Base-by-base conservation (phyloP, 2,113 vertebrate species). In the Alligator mississippiensis region DNA sequence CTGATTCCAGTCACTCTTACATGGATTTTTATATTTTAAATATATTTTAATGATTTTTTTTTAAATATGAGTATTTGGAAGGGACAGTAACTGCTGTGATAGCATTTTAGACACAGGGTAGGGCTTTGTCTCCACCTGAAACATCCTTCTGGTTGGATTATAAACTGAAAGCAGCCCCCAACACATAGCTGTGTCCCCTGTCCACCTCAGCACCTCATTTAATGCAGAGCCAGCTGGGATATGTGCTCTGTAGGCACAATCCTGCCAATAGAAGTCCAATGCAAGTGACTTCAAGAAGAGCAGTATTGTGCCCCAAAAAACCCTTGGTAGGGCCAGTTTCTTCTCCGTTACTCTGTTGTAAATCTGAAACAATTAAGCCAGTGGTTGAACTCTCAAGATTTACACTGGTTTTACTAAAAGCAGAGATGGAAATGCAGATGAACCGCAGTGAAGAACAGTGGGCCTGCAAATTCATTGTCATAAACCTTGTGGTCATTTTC, bases 1-100 rank as follows among this genome's bases (percentile, higher is more conserved):
- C 97, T 97, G 96, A 97, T 97, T 98, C 97, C 97, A 80, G 28
- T 80, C 97, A 92, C 96, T 98, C 97, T 96, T 95, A 95, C 2
- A 92, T 93, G 94, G 95, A 96, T 94, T 97, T 96, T 97, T 95
- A 91, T 96, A 89, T 96, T 92, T 95, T 90, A 96, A 97, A 91
- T 95, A 88, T 91, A 95, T 97, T 97, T 93, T 91, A 96, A 96
- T 93, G 96, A 88, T 96, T 89, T 75, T 82, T 8, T 77, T 76
- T 89, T 78, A 89, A 47, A 95, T 93, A 22, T 88, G 95, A 96
- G 93, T 88, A 95, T 97, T 96, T 85, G 96, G 93, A 93, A 96
- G 96, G 97, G 90, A 94, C 58, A 22, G 82, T 38, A 86, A 94
- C 72, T 95, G 97, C 96, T 96, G 93, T 94, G 25, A 3, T 13